Percentiles rank a stretch among this genome's conserved stretches.
These are phyloP conservation scores for Pimephales promelas DNA, from an alignment of 2,113 vertebrate species.

Conservation along the genomic window DNA sequence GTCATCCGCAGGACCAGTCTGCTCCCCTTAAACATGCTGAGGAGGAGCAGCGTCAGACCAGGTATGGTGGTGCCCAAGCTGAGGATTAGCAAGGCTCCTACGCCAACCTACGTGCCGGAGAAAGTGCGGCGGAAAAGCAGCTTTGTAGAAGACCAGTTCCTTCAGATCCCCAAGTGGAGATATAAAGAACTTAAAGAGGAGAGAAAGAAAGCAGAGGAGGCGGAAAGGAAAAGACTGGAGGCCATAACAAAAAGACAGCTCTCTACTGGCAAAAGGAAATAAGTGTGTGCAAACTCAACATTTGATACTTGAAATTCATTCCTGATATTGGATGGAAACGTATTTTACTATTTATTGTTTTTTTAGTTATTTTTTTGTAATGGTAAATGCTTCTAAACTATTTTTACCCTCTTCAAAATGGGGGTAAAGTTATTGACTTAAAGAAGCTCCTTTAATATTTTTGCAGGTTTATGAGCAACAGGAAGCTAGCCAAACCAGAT, in stretches of 20 bases:
- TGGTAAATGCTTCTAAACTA: constrained; percentile 37
- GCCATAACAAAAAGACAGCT: constrained; percentile 72
- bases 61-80: constrained; percentile 87
- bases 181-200: constrained; percentile 96
- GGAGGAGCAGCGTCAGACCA: constrained; percentile 87
- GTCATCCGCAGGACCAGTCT: constrained; percentile 82
- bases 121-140: constrained; percentile 74
- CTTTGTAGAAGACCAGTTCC: constrained; percentile 73
- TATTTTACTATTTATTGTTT: constrained; percentile 77
- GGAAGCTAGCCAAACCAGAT: neutral
- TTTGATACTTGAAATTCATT: constrained; percentile 72
- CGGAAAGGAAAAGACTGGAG: constrained; percentile 78
- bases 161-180: constrained; percentile 93
- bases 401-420: neutral
- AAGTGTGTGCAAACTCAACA: constrained; percentile 34
- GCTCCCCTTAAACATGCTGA: constrained; percentile 80
- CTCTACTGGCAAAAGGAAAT: constrained; percentile 69
- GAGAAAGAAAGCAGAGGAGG: constrained; percentile 86
- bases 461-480: neutral
- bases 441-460: neutral
- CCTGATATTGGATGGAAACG: constrained; percentile 58
- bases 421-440: neutral
- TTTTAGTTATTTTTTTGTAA: constrained; percentile 58
- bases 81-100: constrained; percentile 86
- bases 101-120: constrained; percentile 83